Base-by-base conservation (phyloP, 1,140 invertebrate genomes). In the Acyrthosiphon pisum region DNA sequence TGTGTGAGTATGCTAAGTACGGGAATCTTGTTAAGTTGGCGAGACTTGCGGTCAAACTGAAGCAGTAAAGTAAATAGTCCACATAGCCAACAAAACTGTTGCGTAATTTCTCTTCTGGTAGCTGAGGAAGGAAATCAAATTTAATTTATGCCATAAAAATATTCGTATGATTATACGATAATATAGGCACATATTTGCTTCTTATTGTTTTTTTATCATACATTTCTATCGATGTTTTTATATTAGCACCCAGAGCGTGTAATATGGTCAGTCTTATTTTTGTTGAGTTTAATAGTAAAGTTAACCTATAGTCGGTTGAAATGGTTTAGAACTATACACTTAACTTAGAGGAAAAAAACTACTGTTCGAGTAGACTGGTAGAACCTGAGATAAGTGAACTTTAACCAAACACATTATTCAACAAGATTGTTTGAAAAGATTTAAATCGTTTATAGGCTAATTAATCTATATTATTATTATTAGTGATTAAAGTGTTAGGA, bases 11-110 rank as follows among this genome's bases (percentile, higher is more conserved):
- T 11, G 76, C 91, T 8, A 93, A 84, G 6, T 93, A 84, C 18
- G 91, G 81, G 22, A 93, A 93, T 86, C 91, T n/a, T 26, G 81
- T 86, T 26, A 93, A 6, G 35, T 93, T 93, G 2, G 91, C 81
- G 0, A 93, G 81, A 84, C 91, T 93, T 30, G 48, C 91, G 0
- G 91, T 86, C 14, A 93, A 14, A 44, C 91, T 93, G 23, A 84
- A 84, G 3, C 91, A 93, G 46, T 93, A 84, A 30, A 93, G 91
- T 26, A 81, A 93, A 56, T 93, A 93, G 14, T 86, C 48, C n/a
- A 56, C 6, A 22, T 48, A 86, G n/a, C 81, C 35, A 2, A 14
- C 20, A 37, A 93, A 56, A 11, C 14, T 83, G 46, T 8, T 22
- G 1, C 76, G 44, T 84, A 26, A 20, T 84, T 92, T 35, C 53